Conservation (phyloP, 2,888 invertebrate species). For the Drosophila neonasuta region DNA sequence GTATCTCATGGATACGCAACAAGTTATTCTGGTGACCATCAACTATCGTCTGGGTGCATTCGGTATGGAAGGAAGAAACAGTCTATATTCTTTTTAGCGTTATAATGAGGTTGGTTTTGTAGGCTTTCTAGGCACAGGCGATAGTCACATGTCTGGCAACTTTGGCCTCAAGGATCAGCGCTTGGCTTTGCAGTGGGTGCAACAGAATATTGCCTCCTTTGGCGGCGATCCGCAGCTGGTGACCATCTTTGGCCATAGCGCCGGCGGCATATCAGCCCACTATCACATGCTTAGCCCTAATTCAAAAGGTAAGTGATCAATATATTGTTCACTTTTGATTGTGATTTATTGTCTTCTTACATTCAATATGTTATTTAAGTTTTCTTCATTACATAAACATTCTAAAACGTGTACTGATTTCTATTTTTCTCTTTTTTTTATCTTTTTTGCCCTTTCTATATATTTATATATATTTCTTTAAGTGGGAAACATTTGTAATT, state of each 20-base stretch:
- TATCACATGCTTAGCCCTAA: constrained; percentile 82
- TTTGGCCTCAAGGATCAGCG: constrained; percentile 83
- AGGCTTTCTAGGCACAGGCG: constrained; percentile 82
- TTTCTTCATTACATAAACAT: neutral
- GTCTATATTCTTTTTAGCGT: neutral
- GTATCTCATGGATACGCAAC: constrained; percentile 82
- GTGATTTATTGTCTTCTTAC: too few relatives aligned
- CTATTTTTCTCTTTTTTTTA: too few relatives aligned
- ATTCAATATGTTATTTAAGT: neutral
- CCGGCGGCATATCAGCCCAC: constrained; percentile 82
- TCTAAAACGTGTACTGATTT: too few relatives aligned
- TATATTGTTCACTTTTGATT: too few relatives aligned
- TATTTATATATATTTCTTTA: too few relatives aligned
- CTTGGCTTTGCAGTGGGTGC: constrained; percentile 82
- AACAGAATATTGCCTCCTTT: constrained; percentile 81
- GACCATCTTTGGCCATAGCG: constrained; percentile 83
- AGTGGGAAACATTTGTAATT: too few relatives aligned
- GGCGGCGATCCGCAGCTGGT: constrained; percentile 81
- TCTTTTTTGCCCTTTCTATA: too few relatives aligned
- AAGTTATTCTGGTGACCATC: constrained; percentile 81
- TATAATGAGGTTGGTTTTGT: neutral
- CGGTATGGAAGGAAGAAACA: constrained; percentile 44
- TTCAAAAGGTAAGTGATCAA: constrained; percentile 77
- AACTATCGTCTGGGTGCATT: constrained; percentile 81
- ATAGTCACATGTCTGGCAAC: constrained; percentile 82